Evolutionary conservation across 2,888 invertebrate genomes (phyloP).

Genomic region (Halictus ligatus): DNA sequence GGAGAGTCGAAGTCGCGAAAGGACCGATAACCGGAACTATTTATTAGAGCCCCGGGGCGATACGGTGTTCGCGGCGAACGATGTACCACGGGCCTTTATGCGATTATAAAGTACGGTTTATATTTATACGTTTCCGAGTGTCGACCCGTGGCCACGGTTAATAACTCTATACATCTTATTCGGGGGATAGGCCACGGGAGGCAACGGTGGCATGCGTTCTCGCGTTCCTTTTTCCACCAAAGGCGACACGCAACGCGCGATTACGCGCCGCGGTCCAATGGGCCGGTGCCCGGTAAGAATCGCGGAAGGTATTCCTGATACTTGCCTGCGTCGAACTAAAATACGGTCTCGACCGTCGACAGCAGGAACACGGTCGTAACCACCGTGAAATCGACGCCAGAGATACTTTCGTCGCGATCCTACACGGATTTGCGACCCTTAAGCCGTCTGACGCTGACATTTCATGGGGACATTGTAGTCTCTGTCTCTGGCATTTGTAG

Average conservation of each 20-base stretch:
- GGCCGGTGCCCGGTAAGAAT: slow-evolving; percentile 45
- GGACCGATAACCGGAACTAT: slow-evolving; percentile 77
- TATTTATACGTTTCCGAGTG: slow-evolving; percentile 56
- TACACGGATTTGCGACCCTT: background rate
- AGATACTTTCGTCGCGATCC: background rate
- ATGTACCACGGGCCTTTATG: slow-evolving; percentile 52
- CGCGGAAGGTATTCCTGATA: slow-evolving; percentile 58
- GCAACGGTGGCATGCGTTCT: slow-evolving; percentile 22
- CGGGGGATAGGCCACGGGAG: slow-evolving; percentile 26
- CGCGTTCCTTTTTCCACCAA: slow-evolving; percentile 43
- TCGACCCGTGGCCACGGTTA: slow-evolving; percentile 41
- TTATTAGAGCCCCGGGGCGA: slow-evolving; percentile 74
- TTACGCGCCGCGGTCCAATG: slow-evolving; percentile 50
- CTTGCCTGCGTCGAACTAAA: slow-evolving; percentile 52
- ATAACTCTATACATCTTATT: slow-evolving; percentile 61
- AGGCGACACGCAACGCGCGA: slow-evolving; percentile 54
- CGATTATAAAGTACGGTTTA: slow-evolving; percentile 58
- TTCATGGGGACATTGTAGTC: background rate
- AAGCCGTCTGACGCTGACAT: background rate
- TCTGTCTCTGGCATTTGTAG: background rate
- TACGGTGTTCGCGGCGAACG: slow-evolving; percentile 65
- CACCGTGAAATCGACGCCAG: background rate
- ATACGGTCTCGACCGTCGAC: slow-evolving; percentile 39
- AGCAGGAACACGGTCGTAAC: background rate
- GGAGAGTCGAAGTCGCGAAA: slow-evolving; percentile 63